phyloP scores from a whole-genome alignment of 2,113 vertebrate species.

The Microtus montanus region DNA sequence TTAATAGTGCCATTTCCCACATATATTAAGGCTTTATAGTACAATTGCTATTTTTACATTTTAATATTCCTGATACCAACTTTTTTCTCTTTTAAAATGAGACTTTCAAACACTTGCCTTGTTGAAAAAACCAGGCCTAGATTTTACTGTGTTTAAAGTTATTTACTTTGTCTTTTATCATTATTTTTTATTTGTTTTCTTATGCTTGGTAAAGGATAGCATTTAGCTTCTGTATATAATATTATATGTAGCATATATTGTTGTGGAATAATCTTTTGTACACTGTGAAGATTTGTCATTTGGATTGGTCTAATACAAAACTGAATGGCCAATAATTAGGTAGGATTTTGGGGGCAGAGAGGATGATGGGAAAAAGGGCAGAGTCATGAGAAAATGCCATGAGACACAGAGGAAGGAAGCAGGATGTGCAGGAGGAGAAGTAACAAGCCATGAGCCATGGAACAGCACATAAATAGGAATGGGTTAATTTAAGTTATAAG shows the following conservation, averaged over 20 bases:
- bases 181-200: background rate
- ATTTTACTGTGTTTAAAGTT: background rate
- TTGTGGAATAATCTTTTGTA: background rate
- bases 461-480: background rate
- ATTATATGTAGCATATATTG: background rate
- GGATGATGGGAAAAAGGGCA: background rate
- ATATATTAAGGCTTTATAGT: conserved; percentile 43
- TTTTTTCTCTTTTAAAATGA: conserved; percentile 45
- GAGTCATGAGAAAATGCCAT: background rate
- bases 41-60: background rate
- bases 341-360: background rate
- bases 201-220: background rate
- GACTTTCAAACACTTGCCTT: conserved; percentile 42
- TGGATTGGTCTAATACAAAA: background rate
- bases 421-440: background rate
- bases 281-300: background rate
- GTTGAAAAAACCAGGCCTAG: conserved; percentile 32
- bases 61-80: conserved; percentile 16
- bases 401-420: background rate
- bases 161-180: background rate
- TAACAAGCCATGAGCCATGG: background rate
- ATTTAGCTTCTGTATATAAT: background rate
- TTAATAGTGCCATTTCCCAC: background rate
- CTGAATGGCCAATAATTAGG: background rate
- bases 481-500: background rate